Base-by-base conservation (phyloP, 2,888 invertebrate species). In the Drosophila phalerata region DNA sequence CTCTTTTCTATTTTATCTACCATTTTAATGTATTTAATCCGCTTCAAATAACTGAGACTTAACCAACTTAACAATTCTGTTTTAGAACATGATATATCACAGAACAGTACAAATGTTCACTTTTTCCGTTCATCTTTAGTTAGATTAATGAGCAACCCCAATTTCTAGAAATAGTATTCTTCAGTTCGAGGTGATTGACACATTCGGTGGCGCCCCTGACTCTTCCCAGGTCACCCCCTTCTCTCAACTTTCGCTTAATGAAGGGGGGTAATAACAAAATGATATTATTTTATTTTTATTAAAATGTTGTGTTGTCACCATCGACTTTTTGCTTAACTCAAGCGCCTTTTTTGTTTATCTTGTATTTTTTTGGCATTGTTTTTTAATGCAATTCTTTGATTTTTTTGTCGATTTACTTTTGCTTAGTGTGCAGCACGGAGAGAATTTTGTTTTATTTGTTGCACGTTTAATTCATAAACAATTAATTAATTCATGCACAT, bases 401-500 rank as follows among this genome's bases (percentile, higher is more conserved):
- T 80, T 88, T 88, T 78, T 79, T 64, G 63, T 38, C 37, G 30
- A 30, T 38, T 38, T 15, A 53, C 55, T 73, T 77, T 73, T 70
- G 56, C 56, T 77, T 72, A 73, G 79, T 75, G 77, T 73, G 89
- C 88, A 80, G 60, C 69, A 80, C 42, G 5, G 69, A 22, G 15
- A 47, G 48, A 42, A 38, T 56, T 83, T 77, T 62, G 67, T 55
- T 73, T 68, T 69, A 68, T 74, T 77, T 81, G 72, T 79, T 79
- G 81, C 87, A 86, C 82, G 80, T 89, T 88, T 90, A 89, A 89
- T 89, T 90, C 84, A 87, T 88, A 86, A 90, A 86, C 89, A 90
- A 76, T 85, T 89, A 89, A 88, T 85, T 85, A 85, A 85, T 85
- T 85, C 85, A 85, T 85, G 89, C 85, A 88, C 48, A 70, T 79